These are phyloP conservation scores for Echinometra lucunter DNA, from an alignment of 53 echinoderm and acorn worm genomes.

Conservation along the genomic window DNA sequence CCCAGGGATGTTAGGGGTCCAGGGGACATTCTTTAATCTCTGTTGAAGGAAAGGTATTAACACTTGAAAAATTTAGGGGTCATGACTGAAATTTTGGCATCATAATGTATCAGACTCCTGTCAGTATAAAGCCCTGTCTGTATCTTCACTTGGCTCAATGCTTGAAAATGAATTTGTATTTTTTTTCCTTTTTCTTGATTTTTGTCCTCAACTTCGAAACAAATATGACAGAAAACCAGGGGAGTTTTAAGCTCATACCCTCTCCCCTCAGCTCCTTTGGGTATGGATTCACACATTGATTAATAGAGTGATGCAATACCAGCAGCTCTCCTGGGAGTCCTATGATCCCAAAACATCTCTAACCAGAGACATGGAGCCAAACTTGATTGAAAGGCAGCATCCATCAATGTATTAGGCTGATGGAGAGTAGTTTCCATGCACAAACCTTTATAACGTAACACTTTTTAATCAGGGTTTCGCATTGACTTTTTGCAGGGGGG, in stretches of 20 bases:
- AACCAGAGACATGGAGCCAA: not conserved
- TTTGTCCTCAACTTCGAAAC: too few species aligned
- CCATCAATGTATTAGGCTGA: not conserved
- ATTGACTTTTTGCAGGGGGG: too few species aligned
- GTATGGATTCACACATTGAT: not conserved
- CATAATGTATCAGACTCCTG: too few species aligned
- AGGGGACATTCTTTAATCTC: too few species aligned
- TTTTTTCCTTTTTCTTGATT: not conserved
- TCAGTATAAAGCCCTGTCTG: too few species aligned
- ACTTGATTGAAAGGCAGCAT: not conserved
- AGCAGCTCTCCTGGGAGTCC: not conserved
- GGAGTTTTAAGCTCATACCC: not conserved
- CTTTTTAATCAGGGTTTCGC: too few species aligned
- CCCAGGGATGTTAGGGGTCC: too few species aligned
- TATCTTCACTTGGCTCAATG: not conserved
- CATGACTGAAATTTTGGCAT: too few species aligned
- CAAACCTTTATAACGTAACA: too few species aligned
- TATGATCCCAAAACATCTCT: not conserved
- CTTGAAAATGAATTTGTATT: not conserved
- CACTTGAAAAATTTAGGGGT: too few species aligned
- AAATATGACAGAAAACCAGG: not conserved
- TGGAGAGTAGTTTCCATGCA: not conserved
- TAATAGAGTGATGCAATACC: not conserved
- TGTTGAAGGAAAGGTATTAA: too few species aligned
- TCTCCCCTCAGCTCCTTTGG: not conserved